Base-by-base conservation (phyloP, 2,113 vertebrate genomes). In the Podocnemis expansa region DNA sequence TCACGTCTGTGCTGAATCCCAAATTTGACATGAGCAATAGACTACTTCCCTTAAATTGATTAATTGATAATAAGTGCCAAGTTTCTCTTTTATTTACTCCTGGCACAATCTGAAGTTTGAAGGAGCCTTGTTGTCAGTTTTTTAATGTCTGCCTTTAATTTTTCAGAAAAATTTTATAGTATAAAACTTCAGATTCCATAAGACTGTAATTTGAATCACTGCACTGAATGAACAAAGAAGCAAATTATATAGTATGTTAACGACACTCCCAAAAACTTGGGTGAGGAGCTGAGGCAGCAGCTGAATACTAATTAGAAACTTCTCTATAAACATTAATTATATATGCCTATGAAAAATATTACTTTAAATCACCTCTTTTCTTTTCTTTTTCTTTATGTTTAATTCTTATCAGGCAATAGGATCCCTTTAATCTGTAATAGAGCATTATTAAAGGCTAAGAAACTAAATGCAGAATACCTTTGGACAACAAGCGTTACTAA, bases 221-320 rank as follows among this genome's bases (percentile, higher is more conserved):
- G 93, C 95, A 31, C 63, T 82, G 78, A 93, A 87, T 89, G 96
- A 96, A 95, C 89, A 97, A 96, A 96, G 94, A 25, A 60, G 58
- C n/a, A 96, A 96, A 96, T 97, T 96, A 96, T 95, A 94, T 55
- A 94, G 90, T 89, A 91, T 75, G 88, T 96, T 97, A 93, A 95
- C 85, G 88, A 89, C 94, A 93, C 87, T 93, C 90, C 90, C 73
- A 29, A 94, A 97, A 96, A 91, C 95, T 96, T 97, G 67, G 52
- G 92, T 96, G 82, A 96, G 94, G 94, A 96, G 80, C 91, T 96
- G 84, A 95, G 91, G 86, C 93, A 90, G 49, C 78, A 96, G 5
- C 63, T 34, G 93, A 97, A 97, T 96, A 93, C 78, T 95, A 93
- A 97, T 96, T 80, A 96, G 93, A 95, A 95, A n/a, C 82, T 96